These are phyloP conservation scores for Scelioninae gen. 1 DNA, from an alignment of 2,888 invertebrate species.

Conservation along the genomic window DNA sequence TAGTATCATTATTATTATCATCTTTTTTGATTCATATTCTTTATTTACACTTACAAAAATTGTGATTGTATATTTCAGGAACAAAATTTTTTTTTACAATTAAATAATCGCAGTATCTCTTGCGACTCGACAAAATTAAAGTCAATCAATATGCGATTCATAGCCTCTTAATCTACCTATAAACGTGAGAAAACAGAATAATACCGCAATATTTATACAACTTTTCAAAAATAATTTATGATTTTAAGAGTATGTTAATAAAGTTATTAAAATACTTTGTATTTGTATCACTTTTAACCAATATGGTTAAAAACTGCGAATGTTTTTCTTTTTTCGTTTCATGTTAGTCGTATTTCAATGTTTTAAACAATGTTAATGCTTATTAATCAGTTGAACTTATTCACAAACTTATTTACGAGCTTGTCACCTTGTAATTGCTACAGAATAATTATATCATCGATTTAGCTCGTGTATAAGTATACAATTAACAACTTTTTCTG, in stretches of 20 bases:
- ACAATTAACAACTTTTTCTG: constrained; percentile 7
- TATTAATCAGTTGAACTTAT: constrained; percentile 5
- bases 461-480: background rate
- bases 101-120: constrained; percentile 10
- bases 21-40: background rate
- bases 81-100: background rate
- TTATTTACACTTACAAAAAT: background rate
- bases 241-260: constrained; percentile 27
- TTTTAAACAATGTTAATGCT: constrained; percentile 21
- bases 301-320: constrained; percentile 39
- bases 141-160: background rate
- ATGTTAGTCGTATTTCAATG: constrained; percentile 7
- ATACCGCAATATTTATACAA: constrained; percentile 17
- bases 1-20: no score
- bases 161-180: background rate
- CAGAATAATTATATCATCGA: background rate
- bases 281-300: constrained; percentile 36
- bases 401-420: background rate
- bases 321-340: background rate
- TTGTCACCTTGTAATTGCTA: background rate
- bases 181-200: constrained; percentile 14
- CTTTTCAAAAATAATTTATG: constrained; percentile 16
- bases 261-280: constrained; percentile 31
- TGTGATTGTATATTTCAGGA: background rate
- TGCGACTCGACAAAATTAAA: constrained; percentile 1